Base-by-base conservation (phyloP, 2,888 invertebrate genomes). In the Orthonevra nobilis region DNA sequence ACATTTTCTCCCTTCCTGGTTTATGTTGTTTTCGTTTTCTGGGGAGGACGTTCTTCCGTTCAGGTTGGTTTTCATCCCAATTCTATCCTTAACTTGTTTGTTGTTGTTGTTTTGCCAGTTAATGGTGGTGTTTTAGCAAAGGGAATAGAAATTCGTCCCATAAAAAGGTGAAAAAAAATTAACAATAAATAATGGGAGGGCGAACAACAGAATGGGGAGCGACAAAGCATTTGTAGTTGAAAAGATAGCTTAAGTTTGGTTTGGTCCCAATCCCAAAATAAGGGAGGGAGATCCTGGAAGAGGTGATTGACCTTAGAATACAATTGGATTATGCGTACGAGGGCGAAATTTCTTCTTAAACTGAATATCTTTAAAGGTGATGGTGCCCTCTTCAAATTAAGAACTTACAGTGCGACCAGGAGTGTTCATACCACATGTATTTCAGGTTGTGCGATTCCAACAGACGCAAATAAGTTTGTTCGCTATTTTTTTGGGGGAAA, bases 221-320 rank as follows among this genome's bases (percentile, higher is more conserved):
- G 23, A 14, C 19, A 30, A 48, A 26, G 10, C 6, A 9, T 54
- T 12, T 30, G 2, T 26, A 42, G 15, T 50, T 56, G 9, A 15
- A 30, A 68, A n/a, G n/a, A n/a, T n/a, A n/a, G n/a, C n/a, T n/a
- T n/a, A n/a, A n/a, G n/a, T n/a, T n/a, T 66, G 66, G 36, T 19
- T 46, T 32, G 19, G 17, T 70, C 63, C n/a, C 46, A 54, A 9
- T 36, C 44, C 36, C 26, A 0, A 10, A 28, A 64, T 6, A n/a
- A 58, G 72, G 38, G 44, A 20, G n/a, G 23, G 3, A 52, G 19
- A 58, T 70, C 30, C 42, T 36, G 23, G 19, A 46, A n/a, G n/a
- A 77, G 77, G 77, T 77, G 58, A 64, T 64, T 77, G 72, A 77
- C 77, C 77, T 64, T 52, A 44, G 3, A 19, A 42, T n/a, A 60